Conservation (phyloP, 2,113 vertebrate species). For the Leptodactylus fuscus region DNA sequence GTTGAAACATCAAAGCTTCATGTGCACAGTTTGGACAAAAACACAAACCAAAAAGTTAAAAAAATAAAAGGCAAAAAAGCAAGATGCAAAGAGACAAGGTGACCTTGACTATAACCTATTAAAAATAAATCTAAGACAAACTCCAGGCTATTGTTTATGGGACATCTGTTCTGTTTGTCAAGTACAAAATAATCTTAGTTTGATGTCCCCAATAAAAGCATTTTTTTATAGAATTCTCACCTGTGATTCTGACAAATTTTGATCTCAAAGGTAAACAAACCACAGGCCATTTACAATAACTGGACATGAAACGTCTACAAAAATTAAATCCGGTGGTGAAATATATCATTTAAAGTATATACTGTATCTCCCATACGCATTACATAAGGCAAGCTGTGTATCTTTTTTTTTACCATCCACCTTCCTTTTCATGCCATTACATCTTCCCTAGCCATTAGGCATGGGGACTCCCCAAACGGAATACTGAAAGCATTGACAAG, state of each 20-base stretch:
- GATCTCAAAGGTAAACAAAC: background rate
- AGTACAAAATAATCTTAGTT: background rate
- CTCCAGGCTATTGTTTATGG: background rate
- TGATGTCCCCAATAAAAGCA: background rate
- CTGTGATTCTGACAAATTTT: background rate
- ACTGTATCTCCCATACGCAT: no score
- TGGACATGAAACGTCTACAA: background rate
- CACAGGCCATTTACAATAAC: background rate
- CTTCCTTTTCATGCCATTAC: no score
- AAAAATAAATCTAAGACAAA: background rate
- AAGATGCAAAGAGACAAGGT: conserved; percentile 1
- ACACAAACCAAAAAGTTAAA: conserved; percentile 14
- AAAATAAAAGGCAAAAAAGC: background rate
- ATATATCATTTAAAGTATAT: no score
- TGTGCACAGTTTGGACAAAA: conserved; percentile 20
- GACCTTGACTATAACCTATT: background rate
- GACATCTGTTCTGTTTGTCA: conserved; percentile 16
- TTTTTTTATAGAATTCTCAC: background rate
- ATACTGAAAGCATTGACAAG: no score
- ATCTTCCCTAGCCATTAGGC: no score
- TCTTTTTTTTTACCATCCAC: no score
- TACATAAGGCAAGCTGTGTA: no score
- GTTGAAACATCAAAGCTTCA: conserved; percentile 32
- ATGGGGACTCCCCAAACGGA: no score
- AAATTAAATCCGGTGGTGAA: background rate